A percentile compares a stretch with the other conserved stretches of the same genome.
These are phyloP conservation scores for Xestia rhomboidea DNA, from an alignment of 2,888 invertebrate genomes.

Conservation along the genomic window DNA sequence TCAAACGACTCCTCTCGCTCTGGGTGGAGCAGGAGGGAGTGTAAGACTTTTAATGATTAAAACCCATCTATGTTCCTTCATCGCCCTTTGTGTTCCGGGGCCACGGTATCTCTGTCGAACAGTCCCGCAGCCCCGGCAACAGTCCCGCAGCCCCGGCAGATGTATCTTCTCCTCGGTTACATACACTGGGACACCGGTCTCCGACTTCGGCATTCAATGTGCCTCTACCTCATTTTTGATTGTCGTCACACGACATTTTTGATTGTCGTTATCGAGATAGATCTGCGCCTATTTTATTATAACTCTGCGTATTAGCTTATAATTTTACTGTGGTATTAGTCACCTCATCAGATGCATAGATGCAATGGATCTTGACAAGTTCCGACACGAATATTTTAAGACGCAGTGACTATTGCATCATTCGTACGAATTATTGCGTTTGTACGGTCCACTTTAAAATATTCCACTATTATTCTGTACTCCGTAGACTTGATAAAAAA, in stretches of 20 bases:
- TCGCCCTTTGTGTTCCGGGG: too few relatives aligned
- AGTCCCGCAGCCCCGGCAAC: too few relatives aligned
- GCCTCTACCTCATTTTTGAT: not conserved
- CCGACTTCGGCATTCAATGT: not conserved
- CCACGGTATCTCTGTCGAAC: too few relatives aligned
- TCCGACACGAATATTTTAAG: conserved; percentile 18
- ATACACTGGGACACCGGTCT: too few relatives aligned
- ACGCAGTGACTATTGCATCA: conserved; percentile 45
- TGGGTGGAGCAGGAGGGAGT: too few relatives aligned
- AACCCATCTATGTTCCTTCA: too few relatives aligned
- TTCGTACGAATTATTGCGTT: conserved; percentile 31
- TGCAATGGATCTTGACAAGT: conserved; percentile 34
- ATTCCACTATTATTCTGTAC: conserved; percentile 5
- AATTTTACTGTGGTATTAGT: conserved; percentile 21
- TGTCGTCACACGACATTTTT: too few relatives aligned
- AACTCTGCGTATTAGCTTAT: not conserved
- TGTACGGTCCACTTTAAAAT: not conserved
- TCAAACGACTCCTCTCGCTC: too few relatives aligned
- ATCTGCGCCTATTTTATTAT: conserved; percentile 3
- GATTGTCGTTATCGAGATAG: not conserved
- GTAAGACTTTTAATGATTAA: too few relatives aligned
- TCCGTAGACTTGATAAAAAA: conserved; percentile 1
- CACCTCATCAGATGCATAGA: conserved; percentile 14
- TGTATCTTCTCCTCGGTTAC: not conserved
- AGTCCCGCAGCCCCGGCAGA: too few relatives aligned